Percentiles rank a stretch among this genome's conserved stretches.
phyloP scores from a whole-genome alignment of 2,797 vertebrate species.

The Huso huso region DNA sequence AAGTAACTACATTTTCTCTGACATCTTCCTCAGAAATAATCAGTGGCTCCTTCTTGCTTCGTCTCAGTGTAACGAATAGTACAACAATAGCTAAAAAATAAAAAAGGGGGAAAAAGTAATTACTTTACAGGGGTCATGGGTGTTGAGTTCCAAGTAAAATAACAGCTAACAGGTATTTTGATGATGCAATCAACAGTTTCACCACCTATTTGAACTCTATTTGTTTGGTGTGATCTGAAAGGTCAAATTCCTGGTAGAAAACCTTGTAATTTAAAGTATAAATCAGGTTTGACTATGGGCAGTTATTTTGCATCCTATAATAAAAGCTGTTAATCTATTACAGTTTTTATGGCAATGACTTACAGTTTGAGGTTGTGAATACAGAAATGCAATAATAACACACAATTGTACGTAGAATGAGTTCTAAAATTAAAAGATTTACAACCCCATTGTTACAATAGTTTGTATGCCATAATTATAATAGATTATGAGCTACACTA shows the following conservation, averaged over 20 bases:
- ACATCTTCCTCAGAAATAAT: slow-evolving; percentile 95
- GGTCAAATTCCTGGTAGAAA: background rate
- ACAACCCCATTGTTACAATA: too few species aligned
- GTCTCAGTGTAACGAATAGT: slow-evolving; percentile 85
- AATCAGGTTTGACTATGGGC: background rate
- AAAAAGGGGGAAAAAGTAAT: slow-evolving; percentile 9
- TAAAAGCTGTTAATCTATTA: too few species aligned
- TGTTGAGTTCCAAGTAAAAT: background rate
- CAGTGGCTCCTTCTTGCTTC: slow-evolving; percentile 89
- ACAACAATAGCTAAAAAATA: slow-evolving; percentile 80
- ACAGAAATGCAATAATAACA: too few species aligned
- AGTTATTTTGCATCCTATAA: too few species aligned
- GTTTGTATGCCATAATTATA: too few species aligned
- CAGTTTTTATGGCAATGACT: too few species aligned
- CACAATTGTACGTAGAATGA: too few species aligned
- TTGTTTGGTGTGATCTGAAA: background rate
- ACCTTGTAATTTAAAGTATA: background rate
- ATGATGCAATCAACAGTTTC: background rate
- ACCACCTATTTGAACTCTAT: background rate
- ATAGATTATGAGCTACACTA: too few species aligned
- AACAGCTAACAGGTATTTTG: background rate
- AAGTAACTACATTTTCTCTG: slow-evolving; percentile 92
- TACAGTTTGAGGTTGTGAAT: too few species aligned
- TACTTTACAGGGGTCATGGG: background rate
- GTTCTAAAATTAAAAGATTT: too few species aligned